Evolutionary conservation across 2,797 vertebrate species (phyloP), one percentile per base, ranked within the genome.

Genomic region (Parambassis ranga): DNA sequence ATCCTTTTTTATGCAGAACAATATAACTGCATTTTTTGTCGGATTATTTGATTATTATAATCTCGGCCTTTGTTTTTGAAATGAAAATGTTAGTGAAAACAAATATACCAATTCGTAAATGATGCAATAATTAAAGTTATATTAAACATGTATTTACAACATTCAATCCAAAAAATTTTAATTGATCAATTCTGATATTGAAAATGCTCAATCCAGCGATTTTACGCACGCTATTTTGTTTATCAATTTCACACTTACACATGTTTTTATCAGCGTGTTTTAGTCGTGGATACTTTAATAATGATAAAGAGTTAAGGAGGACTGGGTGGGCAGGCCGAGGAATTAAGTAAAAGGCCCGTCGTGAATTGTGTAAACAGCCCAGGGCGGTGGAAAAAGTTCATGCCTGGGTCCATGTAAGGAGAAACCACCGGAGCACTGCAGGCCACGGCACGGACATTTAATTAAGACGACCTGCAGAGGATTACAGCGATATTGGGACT

Each of bases 371-470:
- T 92, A 92, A 95, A 95, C 86, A 95, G 85, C 92, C 89, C 62
- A 48, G 44, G 92, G 94, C 92, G 84, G 82, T 84, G 91, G 85
- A 90, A 90, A 90, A 90, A 83, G 94, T 94, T 95, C 94, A 94
- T 92, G 88, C 89, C 86, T 81, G 87, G 92, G 93, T 93, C 93
- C 90, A 77, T 79, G 90, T 90, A 92, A 90, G 81, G 85, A 82
- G 88, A 89, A 88, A 85, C 89, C 72, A 55, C 79, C 74, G 10
- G 51, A 84, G 82, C 72, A 77, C 63, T 33, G 46, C 78, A 71
- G 84, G 80, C 82, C 77, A 80, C 83, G 84, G 81, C 89, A 88
- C 84, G 90, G 88, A 87, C 87, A 82, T 86, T 92, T 92, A 89
- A 92, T 92, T 83, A 91, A 87, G 79, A 75, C 80, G 87, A 89